Conservation (phyloP, 2,113 vertebrate species). For the Lathamus discolor region DNA sequence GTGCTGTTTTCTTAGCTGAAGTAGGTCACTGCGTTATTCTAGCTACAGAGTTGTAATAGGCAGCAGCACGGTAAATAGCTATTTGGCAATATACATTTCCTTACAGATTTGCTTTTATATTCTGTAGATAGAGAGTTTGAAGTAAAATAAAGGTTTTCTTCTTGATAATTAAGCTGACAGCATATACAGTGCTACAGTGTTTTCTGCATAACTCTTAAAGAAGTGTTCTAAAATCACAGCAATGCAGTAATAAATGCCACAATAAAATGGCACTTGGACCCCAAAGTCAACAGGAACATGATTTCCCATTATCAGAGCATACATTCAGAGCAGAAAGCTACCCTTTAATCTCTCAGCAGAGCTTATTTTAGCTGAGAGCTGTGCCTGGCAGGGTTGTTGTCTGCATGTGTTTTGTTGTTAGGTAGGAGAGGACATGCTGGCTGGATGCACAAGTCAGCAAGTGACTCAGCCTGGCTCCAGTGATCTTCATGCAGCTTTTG, state of each 20-base stretch:
- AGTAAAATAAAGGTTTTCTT: background rate
- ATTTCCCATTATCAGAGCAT: conserved; percentile 7
- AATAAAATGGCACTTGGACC: background rate
- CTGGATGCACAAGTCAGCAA: conserved; percentile 16
- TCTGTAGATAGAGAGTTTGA: background rate
- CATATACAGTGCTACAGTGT: background rate
- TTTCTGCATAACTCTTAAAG: background rate
- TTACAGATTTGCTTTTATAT: background rate
- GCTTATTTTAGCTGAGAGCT: conserved; percentile 54
- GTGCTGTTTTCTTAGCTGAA: conserved; percentile 20
- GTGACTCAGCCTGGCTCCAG: conserved; percentile 35
- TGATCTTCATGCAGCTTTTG: background rate
- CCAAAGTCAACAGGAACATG: background rate
- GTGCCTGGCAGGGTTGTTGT: conserved; percentile 31
- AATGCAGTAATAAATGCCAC: background rate
- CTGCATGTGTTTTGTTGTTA: conserved; percentile 43
- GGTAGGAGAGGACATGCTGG: conserved; percentile 15
- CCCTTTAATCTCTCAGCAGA: conserved; percentile 38
- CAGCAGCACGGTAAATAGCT: background rate
- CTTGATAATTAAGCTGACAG: background rate
- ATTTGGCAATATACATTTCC: background rate
- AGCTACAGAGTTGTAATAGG: background rate
- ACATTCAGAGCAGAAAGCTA: conserved; percentile 10
- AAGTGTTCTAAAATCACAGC: background rate
- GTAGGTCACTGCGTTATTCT: conserved; percentile 39